Evolutionary conservation across 2,113 vertebrate genomes (phyloP), one percentile per base, ranked within the genome.

Genomic region (Miniopterus natalensis): DNA sequence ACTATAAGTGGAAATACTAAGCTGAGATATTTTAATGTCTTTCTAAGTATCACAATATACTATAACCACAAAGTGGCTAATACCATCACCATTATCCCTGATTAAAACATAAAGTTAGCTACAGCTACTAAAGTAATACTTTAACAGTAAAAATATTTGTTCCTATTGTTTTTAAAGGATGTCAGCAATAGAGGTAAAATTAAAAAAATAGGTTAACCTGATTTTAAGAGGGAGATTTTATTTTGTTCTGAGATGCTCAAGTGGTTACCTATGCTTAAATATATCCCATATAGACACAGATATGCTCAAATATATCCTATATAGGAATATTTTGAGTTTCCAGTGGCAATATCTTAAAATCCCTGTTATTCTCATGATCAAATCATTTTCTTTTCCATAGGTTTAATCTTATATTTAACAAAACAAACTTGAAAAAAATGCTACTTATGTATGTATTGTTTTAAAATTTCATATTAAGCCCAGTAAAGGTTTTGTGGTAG

Each of bases 61-160:
- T 90, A 94, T 94, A 97, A 95, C 36, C 74, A 88, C 68, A 79
- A 95, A 96, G 36, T 51, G 8, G 61, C 29, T 88, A 94, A 96
- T 92, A 73, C 40, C 15, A 90, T 90, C 55, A 85, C 79, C 77
- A 95, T 96, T 97, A 92, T 96, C 95, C 51, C 88, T 96, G 94
- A 96, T 97, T 96, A 90, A 97, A 96, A 86, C 80, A 85, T 75
- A 96, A 96, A 96, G 66, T 89, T 78, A 90, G 80, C 59, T 86
- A 74, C 88, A 96, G 73, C 27, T 77, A 97, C 88, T 94, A 95
- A 96, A 97, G 95, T 95, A 94, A 92, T 95, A 95, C 80, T 96
- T 36, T 96, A 97, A 96, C n/a, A 45, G 75, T 94, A 88, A 95
- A 75, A 95, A 92, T 47, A 95, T 94, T 96, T 93, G 51, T 75